Evolutionary conservation across 2,888 invertebrate species (phyloP), one percentile per base, ranked within the genome.

Genomic region (Brachypalpus laphriformis): DNA sequence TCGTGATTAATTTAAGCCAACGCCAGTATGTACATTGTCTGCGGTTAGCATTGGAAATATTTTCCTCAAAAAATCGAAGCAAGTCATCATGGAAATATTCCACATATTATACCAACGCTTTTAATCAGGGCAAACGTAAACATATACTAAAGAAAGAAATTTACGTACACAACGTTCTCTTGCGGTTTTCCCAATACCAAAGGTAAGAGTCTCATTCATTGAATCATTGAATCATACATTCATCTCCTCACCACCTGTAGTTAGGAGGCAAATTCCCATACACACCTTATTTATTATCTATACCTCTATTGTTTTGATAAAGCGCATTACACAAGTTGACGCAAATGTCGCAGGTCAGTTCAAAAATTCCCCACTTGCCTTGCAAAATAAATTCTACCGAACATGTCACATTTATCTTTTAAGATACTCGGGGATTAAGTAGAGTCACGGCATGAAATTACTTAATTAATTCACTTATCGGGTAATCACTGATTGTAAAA

Each of bases 121-220:
- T 8, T 11, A 51, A 56, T 9, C 45, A 63, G 22, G 28, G 54
- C 22, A 28, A 42, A 42, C 9, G 6, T 31, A 42, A 51, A 22
- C 37, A 74, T 9, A 28, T 11, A 31, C 42, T 25, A n/a, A 14
- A 18, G n/a, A n/a, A 40, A 16, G 22, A 45, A 25, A 45, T 45
- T 14, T 16, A 61, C 14, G 16, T 28, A 11, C 6, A 2, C 28
- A 42, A 14, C 22, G 20, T 25, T 74, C 16, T 34, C 25, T 34
- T 74, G 74, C 20, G 63, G 74, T 65, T 74, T 65, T 65, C 22
- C 34, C 63, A 63, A 65, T 20, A 11, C 1, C 9, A 28, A 9
- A 4, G n/a, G 45, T 14, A 34, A 20, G 28, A 18, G 47, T 25
- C 16, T 47, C n/a, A 31, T 4, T 22, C 16, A 54, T 42, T 74